Conservation (phyloP, 1,140 invertebrate genomes). For the Argopecten irradians region DNA sequence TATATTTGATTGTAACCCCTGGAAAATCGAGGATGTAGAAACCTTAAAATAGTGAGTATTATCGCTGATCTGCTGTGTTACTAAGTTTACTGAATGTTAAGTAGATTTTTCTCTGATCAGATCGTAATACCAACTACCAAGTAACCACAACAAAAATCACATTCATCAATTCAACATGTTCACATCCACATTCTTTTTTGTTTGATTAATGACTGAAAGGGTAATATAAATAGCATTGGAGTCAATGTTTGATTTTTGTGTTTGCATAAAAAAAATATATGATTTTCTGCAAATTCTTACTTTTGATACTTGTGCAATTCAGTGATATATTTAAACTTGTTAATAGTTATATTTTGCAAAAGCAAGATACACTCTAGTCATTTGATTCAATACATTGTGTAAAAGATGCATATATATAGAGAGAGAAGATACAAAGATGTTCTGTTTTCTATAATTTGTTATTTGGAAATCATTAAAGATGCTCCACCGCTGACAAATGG, state of each 20-base stretch:
- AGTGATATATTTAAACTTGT: not conserved
- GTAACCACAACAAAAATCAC: not conserved
- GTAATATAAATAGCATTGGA: not conserved
- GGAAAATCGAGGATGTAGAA: too few relatives aligned
- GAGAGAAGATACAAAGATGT: not conserved
- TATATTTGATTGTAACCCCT: too few relatives aligned
- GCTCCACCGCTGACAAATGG: too few relatives aligned
- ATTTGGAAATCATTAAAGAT: not conserved
- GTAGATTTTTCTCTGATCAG: not conserved
- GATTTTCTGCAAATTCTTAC: not conserved
- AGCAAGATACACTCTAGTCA: not conserved
- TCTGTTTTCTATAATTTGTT: not conserved
- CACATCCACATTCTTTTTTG: not conserved
- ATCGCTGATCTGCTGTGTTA: not conserved
- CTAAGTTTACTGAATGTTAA: not conserved
- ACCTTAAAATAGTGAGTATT: not conserved
- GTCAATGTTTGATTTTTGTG: not conserved
- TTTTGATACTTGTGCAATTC: not conserved
- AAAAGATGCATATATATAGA: not conserved
- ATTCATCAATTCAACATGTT: not conserved
- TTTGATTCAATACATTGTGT: not conserved
- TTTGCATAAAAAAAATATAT: not conserved
- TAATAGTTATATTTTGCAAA: not conserved
- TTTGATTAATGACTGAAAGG: not conserved
- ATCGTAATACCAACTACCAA: not conserved